Evolutionary conservation across 2,888 invertebrate species (phyloP), one percentile per base, ranked within the genome.

Genomic region (Ichneumoninae sp.): DNA sequence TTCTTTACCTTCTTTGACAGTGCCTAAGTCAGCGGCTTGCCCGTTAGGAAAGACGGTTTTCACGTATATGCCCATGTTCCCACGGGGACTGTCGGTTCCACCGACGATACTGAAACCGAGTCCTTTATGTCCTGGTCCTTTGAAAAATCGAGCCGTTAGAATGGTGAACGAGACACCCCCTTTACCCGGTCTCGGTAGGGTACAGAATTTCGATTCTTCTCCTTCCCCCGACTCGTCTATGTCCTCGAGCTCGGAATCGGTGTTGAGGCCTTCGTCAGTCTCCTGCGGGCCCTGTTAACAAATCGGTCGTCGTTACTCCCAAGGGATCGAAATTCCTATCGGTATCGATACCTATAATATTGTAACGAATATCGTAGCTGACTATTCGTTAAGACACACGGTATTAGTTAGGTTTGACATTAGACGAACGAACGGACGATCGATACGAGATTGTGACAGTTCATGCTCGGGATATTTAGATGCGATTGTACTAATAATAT

Each of bases 101-200:
- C 98, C 98, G 26, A 98, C 98, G 88, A 98, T 97, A 88, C 98
- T 98, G 94, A 98, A 98, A 22, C 98, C 98, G 30, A 98, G 95
- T 50, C 97, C 97, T 94, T 98, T 98, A 85, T 96, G 96, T 16
- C 97, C 97, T 2, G 97, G 96, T 68, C 98, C 98, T 93, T 98
- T 98, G 80, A 95, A 95, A 91, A 97, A 97, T 84, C 95, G 95
- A 84, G 96, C 96, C 10, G 94, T 94, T 86, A 93, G 91, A 85
- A 95, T 95, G 44, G 95, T 95, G 88, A 95, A 95, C 7, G 95
- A 94, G 79, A 93, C 92, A 66, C 90, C 90, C 79, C 94, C 94
- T 77, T 95, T 95, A 30, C 95, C 94, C 10, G 95, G 94, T 85
- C 95, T 93, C 0, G 95, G 95, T 57, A 95, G 91, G 7, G 95